A percentile compares a stretch with the other conserved stretches of the same genome.
Conservation (phyloP, 2,888 invertebrate genomes). For the Conus canariensis region DNA sequence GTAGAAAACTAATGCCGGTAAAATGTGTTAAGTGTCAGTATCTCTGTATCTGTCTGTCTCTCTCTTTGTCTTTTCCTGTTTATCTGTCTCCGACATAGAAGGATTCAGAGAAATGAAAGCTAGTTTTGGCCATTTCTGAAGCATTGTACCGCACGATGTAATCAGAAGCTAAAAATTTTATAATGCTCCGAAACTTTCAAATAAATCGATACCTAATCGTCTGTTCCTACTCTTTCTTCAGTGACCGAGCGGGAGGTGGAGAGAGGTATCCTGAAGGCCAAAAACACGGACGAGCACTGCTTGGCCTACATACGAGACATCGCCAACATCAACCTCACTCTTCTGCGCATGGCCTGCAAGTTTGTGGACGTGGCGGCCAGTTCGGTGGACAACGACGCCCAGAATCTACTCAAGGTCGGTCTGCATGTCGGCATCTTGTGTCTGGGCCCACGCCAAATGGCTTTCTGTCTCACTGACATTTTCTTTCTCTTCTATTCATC, state of each 20-base stretch:
- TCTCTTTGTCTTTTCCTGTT: not conserved
- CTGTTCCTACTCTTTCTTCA: conserved; percentile 75
- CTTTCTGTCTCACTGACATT: not conserved
- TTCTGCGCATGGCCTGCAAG: conserved; percentile 88
- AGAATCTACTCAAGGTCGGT: conserved; percentile 86
- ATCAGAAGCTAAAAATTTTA: too few relatives aligned
- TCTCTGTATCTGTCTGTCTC: not conserved
- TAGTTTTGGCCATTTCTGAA: not conserved
- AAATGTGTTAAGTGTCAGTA: not conserved
- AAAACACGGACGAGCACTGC: conserved; percentile 96
- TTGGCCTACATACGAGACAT: conserved; percentile 95
- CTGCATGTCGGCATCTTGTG: not conserved
- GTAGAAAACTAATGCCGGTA: too few relatives aligned
- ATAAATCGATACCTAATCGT: not conserved
- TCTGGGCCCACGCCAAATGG: too few relatives aligned
- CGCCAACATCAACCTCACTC: conserved; percentile 97
- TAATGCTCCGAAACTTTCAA: too few relatives aligned
- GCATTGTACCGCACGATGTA: too few relatives aligned
- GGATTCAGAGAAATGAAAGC: too few relatives aligned
- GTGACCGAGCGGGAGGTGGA: conserved; percentile 99
- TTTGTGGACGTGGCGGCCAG: conserved; percentile 92
- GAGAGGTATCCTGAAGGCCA: conserved; percentile 94
- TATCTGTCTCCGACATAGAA: not conserved
- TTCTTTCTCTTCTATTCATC: not conserved
- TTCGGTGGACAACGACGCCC: conserved; percentile 93